Percentiles rank a stretch among this genome's conserved stretches.
phyloP scores from a whole-genome alignment of 2,888 invertebrate genomes.

The Biston stratarius region DNA sequence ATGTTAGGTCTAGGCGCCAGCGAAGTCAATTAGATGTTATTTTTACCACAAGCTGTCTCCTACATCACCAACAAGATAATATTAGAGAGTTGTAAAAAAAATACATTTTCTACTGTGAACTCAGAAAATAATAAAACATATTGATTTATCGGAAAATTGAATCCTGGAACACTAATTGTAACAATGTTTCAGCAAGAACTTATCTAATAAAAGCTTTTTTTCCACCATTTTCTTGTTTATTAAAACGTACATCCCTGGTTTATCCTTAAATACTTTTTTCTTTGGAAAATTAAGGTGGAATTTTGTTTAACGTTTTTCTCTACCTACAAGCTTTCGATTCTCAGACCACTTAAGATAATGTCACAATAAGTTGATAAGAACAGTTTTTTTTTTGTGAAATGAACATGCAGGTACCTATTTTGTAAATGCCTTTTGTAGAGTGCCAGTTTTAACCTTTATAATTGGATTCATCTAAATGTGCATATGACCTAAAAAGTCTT shows the following conservation, averaged over 20 bases:
- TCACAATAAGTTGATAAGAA: slow-evolving; percentile 7
- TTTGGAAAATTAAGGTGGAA: slow-evolving; percentile 3
- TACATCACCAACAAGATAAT: no score
- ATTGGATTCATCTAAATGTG: no score
- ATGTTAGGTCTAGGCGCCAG: no score
- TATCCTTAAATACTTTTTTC: slow-evolving; percentile 25
- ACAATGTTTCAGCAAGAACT: slow-evolving; percentile 29
- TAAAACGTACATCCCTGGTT: slow-evolving; percentile 26
- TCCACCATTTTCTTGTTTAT: slow-evolving; percentile 31
- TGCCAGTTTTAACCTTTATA: no score
- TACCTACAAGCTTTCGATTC: slow-evolving; percentile 7
- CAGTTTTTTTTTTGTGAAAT: not conserved
- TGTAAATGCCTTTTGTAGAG: no score
- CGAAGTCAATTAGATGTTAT: no score
- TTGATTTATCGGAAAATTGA: slow-evolving; percentile 39
- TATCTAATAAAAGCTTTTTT: slow-evolving; percentile 34
- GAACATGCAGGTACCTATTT: not conserved
- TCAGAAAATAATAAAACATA: slow-evolving; percentile 23
- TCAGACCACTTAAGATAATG: slow-evolving; percentile 20
- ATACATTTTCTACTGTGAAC: not conserved
- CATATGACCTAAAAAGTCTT: no score
- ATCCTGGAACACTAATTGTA: slow-evolving; percentile 47
- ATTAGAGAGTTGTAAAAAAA: not conserved
- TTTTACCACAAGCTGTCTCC: not conserved
- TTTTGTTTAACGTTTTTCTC: slow-evolving; percentile 13